Evolutionary conservation across 2,113 vertebrate species (phyloP).

Genomic region (Chlorodrepanis virens): DNA sequence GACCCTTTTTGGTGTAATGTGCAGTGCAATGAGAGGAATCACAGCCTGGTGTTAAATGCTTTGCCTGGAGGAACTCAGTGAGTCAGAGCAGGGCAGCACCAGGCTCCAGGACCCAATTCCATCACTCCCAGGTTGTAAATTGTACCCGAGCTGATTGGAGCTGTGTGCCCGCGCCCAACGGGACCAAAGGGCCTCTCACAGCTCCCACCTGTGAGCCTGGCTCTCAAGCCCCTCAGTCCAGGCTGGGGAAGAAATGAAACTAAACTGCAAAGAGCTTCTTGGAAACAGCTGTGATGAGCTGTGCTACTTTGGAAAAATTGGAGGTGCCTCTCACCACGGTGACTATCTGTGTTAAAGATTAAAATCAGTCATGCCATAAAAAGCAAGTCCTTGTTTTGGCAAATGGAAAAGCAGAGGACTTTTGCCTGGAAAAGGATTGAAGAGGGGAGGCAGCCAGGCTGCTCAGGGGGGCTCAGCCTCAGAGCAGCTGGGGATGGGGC

Average conservation of each 20-base stretch:
- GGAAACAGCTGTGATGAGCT: not conserved
- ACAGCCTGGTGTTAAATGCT: conserved; percentile 55
- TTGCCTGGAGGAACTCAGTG: not conserved
- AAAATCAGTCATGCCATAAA: rapidly evolving
- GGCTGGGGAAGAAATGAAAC: not conserved
- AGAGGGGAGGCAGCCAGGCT: not conserved
- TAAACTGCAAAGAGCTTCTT: not conserved
- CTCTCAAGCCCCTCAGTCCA: not conserved
- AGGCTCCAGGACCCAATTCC: conserved; percentile 26
- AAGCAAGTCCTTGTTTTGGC: not conserved
- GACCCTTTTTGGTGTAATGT: conserved; percentile 48
- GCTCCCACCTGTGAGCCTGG: not conserved
- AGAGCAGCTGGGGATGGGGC: not conserved
- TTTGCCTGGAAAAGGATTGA: not conserved
- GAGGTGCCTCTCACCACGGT: not conserved
- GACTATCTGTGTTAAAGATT: not conserved
- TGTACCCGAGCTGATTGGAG: not conserved
- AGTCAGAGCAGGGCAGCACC: not conserved
- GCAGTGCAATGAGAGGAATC: conserved; percentile 55
- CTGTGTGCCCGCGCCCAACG: rapidly evolving
- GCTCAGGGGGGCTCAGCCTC: not conserved
- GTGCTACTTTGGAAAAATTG: not conserved
- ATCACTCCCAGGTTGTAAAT: conserved; percentile 22
- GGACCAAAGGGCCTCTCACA: rapidly evolving
- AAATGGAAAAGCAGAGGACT: not conserved